Percentiles rank a stretch among this genome's conserved stretches.
These are phyloP conservation scores for Mus pahari DNA, from an alignment of 2,113 vertebrate genomes.

Conservation along the genomic window DNA sequence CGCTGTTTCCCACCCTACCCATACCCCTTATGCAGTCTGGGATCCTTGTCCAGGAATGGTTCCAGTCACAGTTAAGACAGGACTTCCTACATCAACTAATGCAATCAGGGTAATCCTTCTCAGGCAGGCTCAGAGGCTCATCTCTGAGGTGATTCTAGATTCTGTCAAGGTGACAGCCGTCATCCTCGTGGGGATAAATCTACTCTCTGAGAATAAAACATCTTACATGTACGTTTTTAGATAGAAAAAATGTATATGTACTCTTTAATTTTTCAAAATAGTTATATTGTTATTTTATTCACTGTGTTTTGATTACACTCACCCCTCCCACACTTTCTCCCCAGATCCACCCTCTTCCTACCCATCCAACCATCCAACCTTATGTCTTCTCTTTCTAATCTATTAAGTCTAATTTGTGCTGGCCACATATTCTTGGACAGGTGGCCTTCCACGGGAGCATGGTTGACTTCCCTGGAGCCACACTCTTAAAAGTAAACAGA, in stretches of 20 bases:
- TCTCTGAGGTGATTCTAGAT: background rate
- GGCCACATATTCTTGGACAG: background rate
- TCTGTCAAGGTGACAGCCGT: background rate
- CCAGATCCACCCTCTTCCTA: background rate
- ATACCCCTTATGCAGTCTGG: background rate
- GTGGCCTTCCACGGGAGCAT: background rate
- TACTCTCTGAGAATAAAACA: background rate
- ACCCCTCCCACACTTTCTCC: background rate
- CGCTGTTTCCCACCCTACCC: fast-evolving
- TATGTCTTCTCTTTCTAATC: background rate
- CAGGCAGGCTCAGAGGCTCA: background rate
- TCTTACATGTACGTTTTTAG: background rate
- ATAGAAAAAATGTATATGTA: no score
- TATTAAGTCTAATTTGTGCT: background rate
- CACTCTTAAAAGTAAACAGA: background rate
- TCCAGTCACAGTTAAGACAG: background rate
- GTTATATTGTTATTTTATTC: background rate
- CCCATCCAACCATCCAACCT: background rate
- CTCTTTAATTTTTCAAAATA: background rate
- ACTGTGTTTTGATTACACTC: background rate
- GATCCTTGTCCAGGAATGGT: no score
- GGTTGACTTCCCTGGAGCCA: background rate
- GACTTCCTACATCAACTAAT: background rate
- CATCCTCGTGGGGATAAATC: background rate
- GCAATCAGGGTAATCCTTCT: background rate